Percentiles rank a stretch among this genome's conserved stretches.
These are phyloP conservation scores for Calidris pygmaea DNA, from an alignment of 2,113 vertebrate species.

Conservation along the genomic window DNA sequence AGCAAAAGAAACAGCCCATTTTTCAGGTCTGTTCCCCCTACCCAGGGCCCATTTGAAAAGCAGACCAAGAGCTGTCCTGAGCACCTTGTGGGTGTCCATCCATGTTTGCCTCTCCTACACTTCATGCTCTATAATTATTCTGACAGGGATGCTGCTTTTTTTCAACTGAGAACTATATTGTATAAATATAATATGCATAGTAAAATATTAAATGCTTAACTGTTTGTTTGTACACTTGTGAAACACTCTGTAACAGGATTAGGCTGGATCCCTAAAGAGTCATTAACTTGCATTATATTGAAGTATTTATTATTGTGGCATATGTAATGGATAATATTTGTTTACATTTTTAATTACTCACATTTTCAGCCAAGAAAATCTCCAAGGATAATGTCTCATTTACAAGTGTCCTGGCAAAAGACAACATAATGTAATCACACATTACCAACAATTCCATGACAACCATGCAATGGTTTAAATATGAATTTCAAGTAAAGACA, in stretches of 20 bases:
- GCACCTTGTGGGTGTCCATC: neutral
- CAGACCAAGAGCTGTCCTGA: neutral
- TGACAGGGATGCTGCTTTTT: neutral
- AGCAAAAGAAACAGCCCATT: neutral
- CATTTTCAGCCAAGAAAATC: conserved; percentile 82
- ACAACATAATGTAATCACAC: conserved; percentile 78
- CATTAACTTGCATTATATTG: conserved; percentile 77
- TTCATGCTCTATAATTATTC: neutral
- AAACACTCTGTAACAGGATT: conserved; percentile 72
- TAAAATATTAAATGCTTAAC: conserved; percentile 70
- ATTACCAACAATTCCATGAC: conserved; percentile 79
- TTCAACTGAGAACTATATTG: neutral
- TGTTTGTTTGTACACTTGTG: conserved; percentile 73
- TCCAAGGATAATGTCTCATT: conserved; percentile 81
- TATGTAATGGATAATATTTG: conserved; percentile 83
- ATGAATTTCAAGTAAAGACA: conserved; percentile 72
- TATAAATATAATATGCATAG: neutral
- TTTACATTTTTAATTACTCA: conserved; percentile 83
- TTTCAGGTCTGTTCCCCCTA: neutral
- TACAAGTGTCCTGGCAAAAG: conserved; percentile 77
- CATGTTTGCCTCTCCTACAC: neutral
- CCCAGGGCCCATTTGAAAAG: neutral
- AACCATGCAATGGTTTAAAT: conserved; percentile 71
- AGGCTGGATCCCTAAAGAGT: conserved; percentile 72
- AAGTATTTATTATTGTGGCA: conserved; percentile 79